Evolutionary conservation across 2,888 invertebrate genomes (phyloP).

Genomic region (Orthonychiurus folsomi): DNA sequence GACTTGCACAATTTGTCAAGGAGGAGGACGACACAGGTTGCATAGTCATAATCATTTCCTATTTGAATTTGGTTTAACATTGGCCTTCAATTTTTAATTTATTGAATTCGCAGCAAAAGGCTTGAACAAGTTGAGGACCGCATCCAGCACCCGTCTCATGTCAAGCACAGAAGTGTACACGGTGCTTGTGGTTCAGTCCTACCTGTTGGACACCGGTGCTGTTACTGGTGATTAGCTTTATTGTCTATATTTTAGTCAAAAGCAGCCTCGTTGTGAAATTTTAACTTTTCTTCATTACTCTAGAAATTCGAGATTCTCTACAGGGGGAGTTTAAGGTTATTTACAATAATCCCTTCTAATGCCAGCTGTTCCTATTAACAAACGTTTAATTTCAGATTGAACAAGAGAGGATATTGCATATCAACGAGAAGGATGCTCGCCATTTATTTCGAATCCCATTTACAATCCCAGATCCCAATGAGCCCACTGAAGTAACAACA

Average conservation of each 20-base stretch:
- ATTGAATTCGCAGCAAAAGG: slow-evolving; percentile 14
- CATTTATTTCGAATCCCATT: slow-evolving; percentile 34
- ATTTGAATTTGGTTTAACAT: background rate
- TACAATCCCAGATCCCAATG: slow-evolving; percentile 28
- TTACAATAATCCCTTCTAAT: background rate
- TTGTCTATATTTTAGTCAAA: no score
- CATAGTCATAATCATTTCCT: background rate
- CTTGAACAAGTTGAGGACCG: slow-evolving; percentile 21
- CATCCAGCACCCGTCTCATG: slow-evolving; percentile 31
- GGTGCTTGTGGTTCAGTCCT: slow-evolving; percentile 32
- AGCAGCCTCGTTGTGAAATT: no score
- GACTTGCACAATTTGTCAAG: slow-evolving; percentile 24
- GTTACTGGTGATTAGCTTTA: slow-evolving; percentile 26
- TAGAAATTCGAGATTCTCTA: slow-evolving; percentile 34
- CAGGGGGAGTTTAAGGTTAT: slow-evolving; percentile 31
- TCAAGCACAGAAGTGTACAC: slow-evolving; percentile 26
- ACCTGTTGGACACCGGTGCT: slow-evolving; percentile 38
- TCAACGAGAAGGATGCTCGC: slow-evolving; percentile 31
- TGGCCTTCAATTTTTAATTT: background rate
- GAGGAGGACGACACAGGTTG: slow-evolving; percentile 23
- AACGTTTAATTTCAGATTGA: slow-evolving; percentile 23
- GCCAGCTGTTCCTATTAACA: background rate
- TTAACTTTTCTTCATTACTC: no score
- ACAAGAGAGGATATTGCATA: slow-evolving; percentile 31
- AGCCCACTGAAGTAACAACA: no score